Conservation (phyloP, 2,113 vertebrate genomes). For the Recurvirostra avosetta region DNA sequence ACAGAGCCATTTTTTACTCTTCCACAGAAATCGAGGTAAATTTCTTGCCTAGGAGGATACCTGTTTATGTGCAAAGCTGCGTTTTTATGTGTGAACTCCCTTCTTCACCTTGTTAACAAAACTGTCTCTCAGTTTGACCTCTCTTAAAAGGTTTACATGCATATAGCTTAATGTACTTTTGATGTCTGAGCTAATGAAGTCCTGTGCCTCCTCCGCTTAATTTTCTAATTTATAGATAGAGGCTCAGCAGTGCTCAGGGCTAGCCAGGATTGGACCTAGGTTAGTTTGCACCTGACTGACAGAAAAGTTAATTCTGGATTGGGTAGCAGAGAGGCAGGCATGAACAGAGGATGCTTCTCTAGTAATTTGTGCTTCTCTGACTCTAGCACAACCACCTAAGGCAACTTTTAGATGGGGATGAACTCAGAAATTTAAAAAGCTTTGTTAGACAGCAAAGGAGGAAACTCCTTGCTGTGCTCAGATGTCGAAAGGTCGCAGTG, state of each 20-base stretch:
- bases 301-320: neutral
- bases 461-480: neutral
- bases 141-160: neutral
- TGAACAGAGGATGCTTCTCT: neutral
- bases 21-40: neutral
- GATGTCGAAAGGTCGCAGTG: neutral
- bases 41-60: neutral
- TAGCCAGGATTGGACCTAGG: neutral
- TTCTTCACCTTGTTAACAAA: neutral
- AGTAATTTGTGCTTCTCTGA: neutral
- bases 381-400: neutral
- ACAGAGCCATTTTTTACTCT: rapidly evolving
- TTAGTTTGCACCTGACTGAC: neutral
- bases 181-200: neutral
- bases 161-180: neutral
- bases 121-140: neutral
- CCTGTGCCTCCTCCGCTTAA: neutral
- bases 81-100: neutral
- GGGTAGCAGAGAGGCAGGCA: neutral
- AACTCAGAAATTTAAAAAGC: neutral
- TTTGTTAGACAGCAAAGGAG: neutral
- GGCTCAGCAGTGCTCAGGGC: neutral
- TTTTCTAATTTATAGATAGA: neutral
- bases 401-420: neutral
- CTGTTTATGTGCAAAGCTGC: neutral